Evolutionary conservation across 2,113 vertebrate genomes (phyloP).

Genomic region (Oenanthe oenanthe): DNA sequence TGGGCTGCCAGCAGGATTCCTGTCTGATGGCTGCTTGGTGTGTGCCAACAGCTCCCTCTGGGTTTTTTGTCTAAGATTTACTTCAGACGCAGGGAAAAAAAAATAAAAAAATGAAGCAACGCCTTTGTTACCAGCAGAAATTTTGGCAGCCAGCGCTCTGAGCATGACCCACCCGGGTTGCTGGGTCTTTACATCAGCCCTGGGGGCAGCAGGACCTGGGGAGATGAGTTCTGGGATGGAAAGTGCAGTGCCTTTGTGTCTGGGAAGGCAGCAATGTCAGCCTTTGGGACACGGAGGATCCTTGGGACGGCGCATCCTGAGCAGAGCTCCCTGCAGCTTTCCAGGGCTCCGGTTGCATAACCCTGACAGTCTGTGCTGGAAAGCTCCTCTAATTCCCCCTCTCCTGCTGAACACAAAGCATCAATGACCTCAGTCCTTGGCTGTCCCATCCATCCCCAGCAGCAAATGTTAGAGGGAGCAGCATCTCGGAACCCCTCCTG

Average conservation of each 20-base stretch:
- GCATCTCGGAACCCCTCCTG: not conserved
- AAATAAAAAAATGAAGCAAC: not conserved
- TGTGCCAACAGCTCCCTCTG: slow-evolving; percentile 57
- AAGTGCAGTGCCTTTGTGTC: not conserved
- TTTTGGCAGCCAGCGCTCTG: not conserved
- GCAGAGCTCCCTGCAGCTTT: not conserved
- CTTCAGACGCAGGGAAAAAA: not conserved
- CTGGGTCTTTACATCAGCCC: not conserved
- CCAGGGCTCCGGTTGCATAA: slow-evolving; percentile 35
- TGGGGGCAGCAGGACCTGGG: not conserved
- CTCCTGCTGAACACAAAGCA: not conserved
- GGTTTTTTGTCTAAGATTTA: slow-evolving; percentile 35
- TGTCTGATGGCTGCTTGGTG: not conserved
- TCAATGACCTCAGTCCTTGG: slow-evolving; percentile 33
- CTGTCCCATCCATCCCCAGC: not conserved
- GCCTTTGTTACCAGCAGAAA: slow-evolving; percentile 10
- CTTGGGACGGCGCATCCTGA: not conserved
- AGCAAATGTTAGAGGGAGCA: not conserved
- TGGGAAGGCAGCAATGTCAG: not conserved
- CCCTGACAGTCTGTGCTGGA: not conserved
- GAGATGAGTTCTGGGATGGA: not conserved
- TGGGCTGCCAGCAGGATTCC: not conserved
- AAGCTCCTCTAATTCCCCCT: not conserved
- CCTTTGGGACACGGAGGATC: not conserved
- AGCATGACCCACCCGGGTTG: not conserved